These are phyloP conservation scores for Atta cephalotes DNA, from an alignment of 1,140 invertebrate species.

Conservation along the genomic window DNA sequence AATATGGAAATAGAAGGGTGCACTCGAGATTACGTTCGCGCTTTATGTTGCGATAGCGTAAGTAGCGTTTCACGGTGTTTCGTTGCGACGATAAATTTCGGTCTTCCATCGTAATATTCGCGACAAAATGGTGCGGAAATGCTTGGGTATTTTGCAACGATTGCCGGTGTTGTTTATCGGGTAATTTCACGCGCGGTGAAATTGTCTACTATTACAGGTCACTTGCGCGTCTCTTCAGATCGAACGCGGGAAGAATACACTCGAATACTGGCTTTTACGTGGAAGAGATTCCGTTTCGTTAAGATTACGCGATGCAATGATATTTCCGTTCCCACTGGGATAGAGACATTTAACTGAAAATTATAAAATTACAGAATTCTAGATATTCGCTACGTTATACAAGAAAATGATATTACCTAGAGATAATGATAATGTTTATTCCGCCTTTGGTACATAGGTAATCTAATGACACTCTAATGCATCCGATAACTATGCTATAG, in stretches of 20 bases:
- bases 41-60: slow-evolving; percentile 42
- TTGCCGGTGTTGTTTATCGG: slow-evolving; percentile 57
- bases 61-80: slow-evolving; percentile 21
- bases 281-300: slow-evolving; percentile 38
- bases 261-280: slow-evolving; percentile 24
- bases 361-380: not conserved
- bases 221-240: slow-evolving; percentile 4
- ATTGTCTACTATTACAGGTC: slow-evolving; percentile 61
- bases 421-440: slow-evolving; percentile 35
- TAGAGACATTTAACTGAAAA: not conserved
- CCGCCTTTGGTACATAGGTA: slow-evolving; percentile 1
- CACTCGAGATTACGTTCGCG: slow-evolving; percentile 42
- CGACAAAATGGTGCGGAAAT: slow-evolving; percentile 29
- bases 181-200: slow-evolving; percentile 41
- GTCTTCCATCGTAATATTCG: slow-evolving; percentile 29
- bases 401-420: not conserved
- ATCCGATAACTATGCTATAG: slow-evolving; percentile 39
- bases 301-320: slow-evolving; percentile 26
- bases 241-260: slow-evolving; percentile 9
- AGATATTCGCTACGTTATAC: no score
- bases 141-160: slow-evolving; percentile 29
- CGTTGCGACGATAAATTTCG: slow-evolving; percentile 44
- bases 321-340: not conserved
- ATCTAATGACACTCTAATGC: slow-evolving; percentile 42
- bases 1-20: slow-evolving; percentile 15